Percentiles rank a stretch among this genome's conserved stretches.
Evolutionary conservation across 1,140 invertebrate species (phyloP).

Genomic region (Lanistes nyassanus): DNA sequence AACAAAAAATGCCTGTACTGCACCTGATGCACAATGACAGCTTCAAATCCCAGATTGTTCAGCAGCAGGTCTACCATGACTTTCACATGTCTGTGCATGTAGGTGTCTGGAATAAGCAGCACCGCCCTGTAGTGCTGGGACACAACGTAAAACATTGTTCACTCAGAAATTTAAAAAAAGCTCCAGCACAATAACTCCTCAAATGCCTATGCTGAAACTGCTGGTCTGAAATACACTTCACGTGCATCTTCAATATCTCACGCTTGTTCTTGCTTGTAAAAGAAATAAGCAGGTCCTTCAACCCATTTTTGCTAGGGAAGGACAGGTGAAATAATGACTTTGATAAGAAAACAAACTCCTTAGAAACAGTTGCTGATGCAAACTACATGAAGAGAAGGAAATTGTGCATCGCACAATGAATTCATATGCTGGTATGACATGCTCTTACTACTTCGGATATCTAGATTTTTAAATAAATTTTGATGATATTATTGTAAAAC

Average conservation of each 20-base stretch:
- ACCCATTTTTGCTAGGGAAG: too few relatives aligned
- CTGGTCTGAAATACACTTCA: too few relatives aligned
- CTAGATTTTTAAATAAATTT: neutral
- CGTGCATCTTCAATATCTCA: too few relatives aligned
- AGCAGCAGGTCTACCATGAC: conserved; percentile 85
- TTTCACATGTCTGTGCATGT: conserved; percentile 86
- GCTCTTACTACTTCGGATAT: neutral
- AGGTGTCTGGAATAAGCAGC: conserved; percentile 90
- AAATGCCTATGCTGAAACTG: too few relatives aligned
- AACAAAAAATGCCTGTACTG: conserved; percentile 50
- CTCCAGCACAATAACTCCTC: too few relatives aligned
- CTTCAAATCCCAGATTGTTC: conserved; percentile 85
- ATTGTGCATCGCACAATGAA: neutral
- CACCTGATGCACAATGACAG: conserved; percentile 89
- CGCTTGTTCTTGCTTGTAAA: too few relatives aligned
- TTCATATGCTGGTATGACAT: neutral
- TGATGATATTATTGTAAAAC: neutral
- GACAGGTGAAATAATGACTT: too few relatives aligned
- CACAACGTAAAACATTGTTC: conserved; percentile 33
- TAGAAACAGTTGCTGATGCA: too few relatives aligned
- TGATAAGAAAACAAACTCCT: too few relatives aligned
- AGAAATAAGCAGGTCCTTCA: too few relatives aligned
- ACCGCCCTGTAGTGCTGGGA: conserved; percentile 83
- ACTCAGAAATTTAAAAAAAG: too few relatives aligned
- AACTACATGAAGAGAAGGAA: too few relatives aligned